Conservation (phyloP, 2,888 invertebrate genomes). For the Tryphoninae sp. region DNA sequence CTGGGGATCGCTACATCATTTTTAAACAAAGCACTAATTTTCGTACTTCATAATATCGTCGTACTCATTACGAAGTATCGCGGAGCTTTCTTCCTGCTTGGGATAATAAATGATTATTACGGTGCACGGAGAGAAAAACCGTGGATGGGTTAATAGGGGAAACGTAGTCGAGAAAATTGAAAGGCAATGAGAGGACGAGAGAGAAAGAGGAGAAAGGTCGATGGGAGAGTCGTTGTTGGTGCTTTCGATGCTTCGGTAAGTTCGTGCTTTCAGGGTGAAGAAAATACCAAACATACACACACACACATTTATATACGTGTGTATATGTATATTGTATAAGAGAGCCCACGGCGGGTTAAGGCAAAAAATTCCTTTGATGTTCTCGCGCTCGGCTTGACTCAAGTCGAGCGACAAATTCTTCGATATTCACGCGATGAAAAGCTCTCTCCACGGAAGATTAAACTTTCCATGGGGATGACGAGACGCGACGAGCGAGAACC, state of each 20-base stretch:
- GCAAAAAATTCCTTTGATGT: constrained; percentile 78
- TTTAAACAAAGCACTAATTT: constrained; percentile 80
- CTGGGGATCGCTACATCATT: constrained; percentile 74
- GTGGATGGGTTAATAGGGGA: constrained; percentile 32
- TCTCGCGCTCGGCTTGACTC: constrained; percentile 75
- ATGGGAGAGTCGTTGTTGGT: constrained; percentile 26
- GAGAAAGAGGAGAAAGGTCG: constrained; percentile 35
- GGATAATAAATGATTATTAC: constrained; percentile 81
- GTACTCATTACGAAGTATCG: constrained; percentile 72
- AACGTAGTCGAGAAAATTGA: constrained; percentile 39
- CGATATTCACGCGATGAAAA: constrained; percentile 80
- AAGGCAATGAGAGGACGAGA: constrained; percentile 54
- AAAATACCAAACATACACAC: constrained; percentile 60
- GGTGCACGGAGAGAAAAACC: constrained; percentile 53
- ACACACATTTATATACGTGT: background rate
- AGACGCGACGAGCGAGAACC: constrained; percentile 29
- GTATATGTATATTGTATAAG: constrained; percentile 22
- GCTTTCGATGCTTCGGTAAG: constrained; percentile 24
- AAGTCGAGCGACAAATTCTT: constrained; percentile 80
- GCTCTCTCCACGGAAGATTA: constrained; percentile 71
- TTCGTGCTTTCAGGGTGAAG: constrained; percentile 51
- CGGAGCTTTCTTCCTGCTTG: constrained; percentile 66
- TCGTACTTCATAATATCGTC: constrained; percentile 76
- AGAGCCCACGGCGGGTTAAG: constrained; percentile 39
- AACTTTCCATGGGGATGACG: constrained; percentile 57